Base-by-base conservation (phyloP, 2,888 invertebrate genomes). In the Hyppa rectilinea region DNA sequence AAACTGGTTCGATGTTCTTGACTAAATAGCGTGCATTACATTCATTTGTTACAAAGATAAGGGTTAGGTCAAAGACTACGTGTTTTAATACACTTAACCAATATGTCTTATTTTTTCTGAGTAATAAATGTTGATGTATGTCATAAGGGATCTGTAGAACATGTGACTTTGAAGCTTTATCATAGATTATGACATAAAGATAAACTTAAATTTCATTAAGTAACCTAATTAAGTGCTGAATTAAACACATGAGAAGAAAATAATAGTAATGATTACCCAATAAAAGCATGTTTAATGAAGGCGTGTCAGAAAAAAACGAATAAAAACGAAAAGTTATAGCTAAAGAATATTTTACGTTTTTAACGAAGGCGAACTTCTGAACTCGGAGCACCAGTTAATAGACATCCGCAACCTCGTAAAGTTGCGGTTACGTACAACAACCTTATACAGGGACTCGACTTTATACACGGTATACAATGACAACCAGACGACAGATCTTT, bases 341-440 rank as follows among this genome's bases (percentile, higher is more conserved):
- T 43, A 45, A 67, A 65, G 29, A 68, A 64, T 76, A 70, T 69
- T 75, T 77, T 55, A 73, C 68, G 58, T 45, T 60, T 79, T 75
- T 69, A 60, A 52, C 26, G 75, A 81, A 81, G 82, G 82, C 71
- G 71, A 82, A 71, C 75, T 70, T 78, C 75, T 81, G 82, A 78
- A 73, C 75, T 81, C 71, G 34, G 31, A 81, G 67, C 71, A 73
- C 68, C 69, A 73, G 78, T 71, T 78, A 83, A 75, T 83, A 83
- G 81, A 82, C 67, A 81, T 75, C 71, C 43, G 34, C 50, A 67
- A 71, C 78, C 78, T 81, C 71, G 70, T 71, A 50, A 75, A 62
- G 36, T 58, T 71, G 72, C 60, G 75, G 68, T 81, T 81, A 47
- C 75, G 52, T 64, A 68, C 43, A 47, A 63, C 17, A 49, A 62